Conservation (phyloP, 2,797 vertebrate species). For the Hoplostethus atlanticus region DNA sequence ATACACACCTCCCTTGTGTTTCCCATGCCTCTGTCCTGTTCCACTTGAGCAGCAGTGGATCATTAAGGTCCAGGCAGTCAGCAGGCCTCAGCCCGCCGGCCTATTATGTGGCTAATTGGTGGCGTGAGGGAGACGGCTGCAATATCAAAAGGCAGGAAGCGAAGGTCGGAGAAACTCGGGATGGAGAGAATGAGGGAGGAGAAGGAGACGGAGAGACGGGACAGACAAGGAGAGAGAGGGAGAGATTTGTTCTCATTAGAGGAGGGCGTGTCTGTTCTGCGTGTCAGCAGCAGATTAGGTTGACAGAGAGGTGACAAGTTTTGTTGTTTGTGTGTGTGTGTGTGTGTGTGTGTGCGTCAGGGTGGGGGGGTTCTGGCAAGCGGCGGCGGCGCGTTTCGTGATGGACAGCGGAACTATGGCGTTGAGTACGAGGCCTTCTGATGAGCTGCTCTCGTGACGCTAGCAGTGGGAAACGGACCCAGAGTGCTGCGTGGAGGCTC, state of each 20-base stretch:
- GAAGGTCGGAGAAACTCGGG: slow-evolving; percentile 53
- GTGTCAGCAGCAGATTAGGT: slow-evolving; percentile 69
- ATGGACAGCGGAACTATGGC: slow-evolving; percentile 51
- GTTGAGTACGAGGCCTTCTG: slow-evolving; percentile 48
- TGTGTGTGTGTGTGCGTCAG: slow-evolving; percentile 17
- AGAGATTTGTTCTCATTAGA: slow-evolving; percentile 75
- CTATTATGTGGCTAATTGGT: slow-evolving; percentile 83
- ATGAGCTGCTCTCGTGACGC: slow-evolving; percentile 46
- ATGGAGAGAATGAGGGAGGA: slow-evolving; percentile 59
- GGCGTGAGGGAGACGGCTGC: slow-evolving; percentile 76
- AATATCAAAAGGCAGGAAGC: slow-evolving; percentile 81
- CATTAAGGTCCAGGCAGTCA: slow-evolving; percentile 67
- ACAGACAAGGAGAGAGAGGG: slow-evolving; percentile 36
- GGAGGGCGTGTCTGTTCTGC: slow-evolving; percentile 67
- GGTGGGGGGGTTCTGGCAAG: slow-evolving; percentile 2
- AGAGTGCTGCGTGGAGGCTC: not conserved
- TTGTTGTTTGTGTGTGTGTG: slow-evolving; percentile 20
- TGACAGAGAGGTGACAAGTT: slow-evolving; percentile 69
- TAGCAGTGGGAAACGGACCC: slow-evolving; percentile 43
- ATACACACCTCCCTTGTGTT: slow-evolving; percentile 32
- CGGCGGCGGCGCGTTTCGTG: slow-evolving; percentile 29
- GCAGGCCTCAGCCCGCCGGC: slow-evolving; percentile 64
- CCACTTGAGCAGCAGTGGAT: slow-evolving; percentile 54
- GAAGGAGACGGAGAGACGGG: slow-evolving; percentile 44
- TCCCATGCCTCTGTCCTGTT: slow-evolving; percentile 42